Conservation (phyloP, 2,113 vertebrate genomes). For the Chionomys nivalis region DNA sequence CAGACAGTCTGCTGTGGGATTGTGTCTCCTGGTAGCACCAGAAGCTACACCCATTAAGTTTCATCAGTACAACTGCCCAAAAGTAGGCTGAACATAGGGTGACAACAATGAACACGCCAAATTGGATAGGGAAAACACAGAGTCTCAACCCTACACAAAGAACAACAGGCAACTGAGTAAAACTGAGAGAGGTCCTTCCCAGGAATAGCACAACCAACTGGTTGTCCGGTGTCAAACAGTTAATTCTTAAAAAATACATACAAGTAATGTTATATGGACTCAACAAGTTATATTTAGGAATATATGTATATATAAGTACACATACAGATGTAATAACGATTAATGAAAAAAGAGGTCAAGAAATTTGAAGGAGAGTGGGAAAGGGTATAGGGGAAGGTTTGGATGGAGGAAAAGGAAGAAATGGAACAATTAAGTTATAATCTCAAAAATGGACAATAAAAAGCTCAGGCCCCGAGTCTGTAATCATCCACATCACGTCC, state of each 20-base stretch:
- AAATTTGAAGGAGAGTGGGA: background rate
- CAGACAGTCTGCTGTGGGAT: background rate
- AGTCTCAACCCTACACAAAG: background rate
- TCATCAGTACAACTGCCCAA: background rate
- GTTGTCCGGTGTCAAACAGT: too few relatives aligned
- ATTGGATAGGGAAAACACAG: accelerated
- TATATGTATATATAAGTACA: background rate
- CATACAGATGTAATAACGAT: background rate
- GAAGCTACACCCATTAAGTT: too few relatives aligned
- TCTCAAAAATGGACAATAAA: background rate
- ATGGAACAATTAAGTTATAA: background rate
- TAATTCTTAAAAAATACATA: background rate
- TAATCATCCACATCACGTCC: background rate
- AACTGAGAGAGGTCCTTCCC: too few relatives aligned
- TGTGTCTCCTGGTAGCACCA: background rate
- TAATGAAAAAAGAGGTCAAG: background rate
- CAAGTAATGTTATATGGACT: background rate
- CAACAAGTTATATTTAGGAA: background rate
- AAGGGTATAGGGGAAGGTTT: background rate
- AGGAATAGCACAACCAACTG: too few relatives aligned
- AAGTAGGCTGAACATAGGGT: too few relatives aligned
- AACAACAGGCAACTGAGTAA: background rate
- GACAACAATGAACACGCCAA: background rate
- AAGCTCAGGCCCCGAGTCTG: background rate
- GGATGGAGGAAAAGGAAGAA: background rate